phyloP scores from a whole-genome alignment of 2,888 invertebrate species.

The Drosophila mettleri region DNA sequence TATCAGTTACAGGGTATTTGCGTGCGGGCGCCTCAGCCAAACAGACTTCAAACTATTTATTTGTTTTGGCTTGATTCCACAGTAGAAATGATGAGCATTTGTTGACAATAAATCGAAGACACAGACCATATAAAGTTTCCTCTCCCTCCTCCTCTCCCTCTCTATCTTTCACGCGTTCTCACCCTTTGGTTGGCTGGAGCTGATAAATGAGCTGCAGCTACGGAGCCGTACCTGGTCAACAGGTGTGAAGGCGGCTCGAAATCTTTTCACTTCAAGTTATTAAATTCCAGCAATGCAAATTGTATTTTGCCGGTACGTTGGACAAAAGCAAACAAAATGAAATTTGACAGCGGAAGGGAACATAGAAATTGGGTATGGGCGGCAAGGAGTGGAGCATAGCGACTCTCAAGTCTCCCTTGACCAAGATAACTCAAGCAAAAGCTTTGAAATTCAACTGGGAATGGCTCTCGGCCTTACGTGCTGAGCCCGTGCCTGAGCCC shows the following conservation, averaged over 20 bases:
- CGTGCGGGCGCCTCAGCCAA: slow-evolving; percentile 1
- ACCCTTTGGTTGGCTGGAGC: neutral
- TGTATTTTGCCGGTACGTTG: neutral
- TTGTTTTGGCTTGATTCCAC: slow-evolving; percentile 2
- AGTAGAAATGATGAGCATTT: slow-evolving; percentile 23
- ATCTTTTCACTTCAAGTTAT: slow-evolving; percentile 59
- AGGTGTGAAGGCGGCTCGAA: slow-evolving; percentile 37
- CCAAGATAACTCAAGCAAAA: neutral
- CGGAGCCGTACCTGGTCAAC: slow-evolving; percentile 32
- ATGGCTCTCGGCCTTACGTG: too few species aligned
- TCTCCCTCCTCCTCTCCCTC: neutral
- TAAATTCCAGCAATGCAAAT: slow-evolving; percentile 56
- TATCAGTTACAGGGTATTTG: neutral
- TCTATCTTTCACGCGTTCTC: neutral
- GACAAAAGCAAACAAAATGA: slow-evolving; percentile 47
- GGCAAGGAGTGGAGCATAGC: too few species aligned
- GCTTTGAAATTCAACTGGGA: slow-evolving; percentile 43
- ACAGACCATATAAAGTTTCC: neutral
- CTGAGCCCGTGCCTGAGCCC: too few species aligned
- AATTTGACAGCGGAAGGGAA: slow-evolving; percentile 52
- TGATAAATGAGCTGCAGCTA: slow-evolving; percentile 18
- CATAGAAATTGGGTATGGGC: too few species aligned
- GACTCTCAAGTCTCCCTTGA: neutral
- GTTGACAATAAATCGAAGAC: slow-evolving; percentile 12
- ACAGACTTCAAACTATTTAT: neutral